Conservation (phyloP, 30 jellyfish, hydroid and myxozoan species). For the Aurelia aurita region DNA sequence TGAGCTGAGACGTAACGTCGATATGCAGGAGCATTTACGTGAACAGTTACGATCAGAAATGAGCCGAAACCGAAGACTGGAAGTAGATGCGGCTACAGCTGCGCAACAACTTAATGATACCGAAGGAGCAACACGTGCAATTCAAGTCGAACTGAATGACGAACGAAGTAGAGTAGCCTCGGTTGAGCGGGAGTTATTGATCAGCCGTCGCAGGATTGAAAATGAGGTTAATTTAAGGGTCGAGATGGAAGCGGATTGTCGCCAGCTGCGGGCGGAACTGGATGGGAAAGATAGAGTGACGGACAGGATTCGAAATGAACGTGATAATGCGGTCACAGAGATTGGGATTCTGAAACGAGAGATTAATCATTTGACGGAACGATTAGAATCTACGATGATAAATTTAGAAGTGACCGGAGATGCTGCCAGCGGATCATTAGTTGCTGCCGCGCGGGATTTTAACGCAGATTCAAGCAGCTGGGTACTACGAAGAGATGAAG, state of each 20-base stretch:
- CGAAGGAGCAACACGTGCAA: constrained; percentile 10
- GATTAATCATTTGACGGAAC: constrained; percentile 15
- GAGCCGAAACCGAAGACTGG: constrained; percentile 41
- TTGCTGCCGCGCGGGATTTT: background rate
- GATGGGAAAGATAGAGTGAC: constrained; percentile 48
- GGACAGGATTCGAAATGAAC: constrained; percentile 28
- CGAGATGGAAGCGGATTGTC: constrained; percentile 39
- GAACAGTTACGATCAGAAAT: constrained; percentile 44
- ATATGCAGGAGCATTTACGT: constrained; percentile 25
- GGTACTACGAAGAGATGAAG: constrained; percentile 82
- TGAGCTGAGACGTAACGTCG: constrained; percentile 53
- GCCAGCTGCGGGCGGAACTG: constrained; percentile 16
- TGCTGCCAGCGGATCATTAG: too few relatives aligned
- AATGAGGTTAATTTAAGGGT: constrained; percentile 35
- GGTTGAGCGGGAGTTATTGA: constrained; percentile 55
- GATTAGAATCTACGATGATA: background rate
- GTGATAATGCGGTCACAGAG: constrained; percentile 61
- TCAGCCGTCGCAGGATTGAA: constrained; percentile 45
- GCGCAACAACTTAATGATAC: constrained; percentile 35
- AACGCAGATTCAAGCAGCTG: constrained; percentile 57
- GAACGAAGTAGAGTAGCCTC: constrained; percentile 43
- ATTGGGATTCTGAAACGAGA: constrained; percentile 56
- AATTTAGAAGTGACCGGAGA: background rate
- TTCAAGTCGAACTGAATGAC: constrained; percentile 53
- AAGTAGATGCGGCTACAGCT: constrained; percentile 25